Base-by-base conservation (phyloP, 23 tunicate genomes). In the Aplidium turbinatum region DNA sequence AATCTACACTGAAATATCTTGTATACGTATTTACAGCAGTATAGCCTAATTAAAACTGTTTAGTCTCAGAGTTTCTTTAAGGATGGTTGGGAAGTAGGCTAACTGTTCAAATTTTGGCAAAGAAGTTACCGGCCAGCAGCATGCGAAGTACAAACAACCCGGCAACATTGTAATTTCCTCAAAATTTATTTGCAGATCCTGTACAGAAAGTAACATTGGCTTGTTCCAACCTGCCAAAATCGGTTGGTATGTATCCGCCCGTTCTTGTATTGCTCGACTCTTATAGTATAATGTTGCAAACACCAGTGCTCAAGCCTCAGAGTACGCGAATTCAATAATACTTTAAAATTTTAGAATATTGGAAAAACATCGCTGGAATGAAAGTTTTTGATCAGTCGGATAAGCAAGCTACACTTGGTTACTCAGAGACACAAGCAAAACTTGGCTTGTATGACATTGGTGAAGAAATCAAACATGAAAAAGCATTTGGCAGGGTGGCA, bases 401-500 rank as follows among this genome's bases (percentile, higher is more conserved):
- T 4, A 57, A 72, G 11, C 34, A 74, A 6, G 97, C 84, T 1
- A 40, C 72, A 13, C 62, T 91, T 29, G 86, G 97, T 1, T 91
- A 70, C 53, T 45, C 53, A n/a, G 66, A 91, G 34, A 36, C 55
- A 3, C 97, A 91, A 79, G 83, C 97, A 0, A 91, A 84, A 33
- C 52, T 91, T 5, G 75, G 42, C 1, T 63, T 91, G 33, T 62
- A 45, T 3, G 75, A 22, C 4, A 50, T 84, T 5, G 70, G 57
- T 9, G 83, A 33, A 0, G 45, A 53, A 3, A 78, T 91, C 40
- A 83, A 84, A 31, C 97, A 91, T 48, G 64, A 76, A 61, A 91
- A 80, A 72, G 97, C 97, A 21, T 91, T 77, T 74, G 97, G 97
- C 4, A 73, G 97, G 38, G 63, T 84, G 46, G 97, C 97, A 0